Evolutionary conservation across 2,888 invertebrate genomes (phyloP).

Genomic region (Tipula unca): DNA sequence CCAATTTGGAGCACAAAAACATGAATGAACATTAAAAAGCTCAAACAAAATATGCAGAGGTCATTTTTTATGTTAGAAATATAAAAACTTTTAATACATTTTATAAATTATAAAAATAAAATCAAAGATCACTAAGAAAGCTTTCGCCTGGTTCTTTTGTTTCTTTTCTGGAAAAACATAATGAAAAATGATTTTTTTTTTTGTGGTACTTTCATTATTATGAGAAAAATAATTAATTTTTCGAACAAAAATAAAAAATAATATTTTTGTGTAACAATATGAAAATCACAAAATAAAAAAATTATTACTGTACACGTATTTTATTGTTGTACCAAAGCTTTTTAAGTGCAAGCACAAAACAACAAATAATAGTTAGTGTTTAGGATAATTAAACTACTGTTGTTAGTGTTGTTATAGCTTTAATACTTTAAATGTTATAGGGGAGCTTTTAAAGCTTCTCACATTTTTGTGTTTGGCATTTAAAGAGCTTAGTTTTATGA

Average conservation of each 20-base stretch:
- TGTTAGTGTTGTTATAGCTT: not conserved
- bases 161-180: not conserved
- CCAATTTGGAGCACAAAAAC: not conserved
- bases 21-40: not conserved
- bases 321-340: not conserved
- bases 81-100: not conserved
- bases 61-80: not conserved
- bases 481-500: no score
- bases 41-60: not conserved
- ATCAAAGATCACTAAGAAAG: not conserved
- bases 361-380: not conserved
- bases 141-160: not conserved
- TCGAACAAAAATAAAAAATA: not conserved
- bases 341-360: not conserved
- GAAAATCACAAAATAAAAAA: not conserved
- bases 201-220: not conserved
- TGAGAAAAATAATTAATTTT: not conserved
- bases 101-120: not conserved
- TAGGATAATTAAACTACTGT: not conserved
- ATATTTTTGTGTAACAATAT: not conserved
- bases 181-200: not conserved
- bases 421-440: not conserved
- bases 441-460: not conserved
- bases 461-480: no score
- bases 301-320: no score